Evolutionary conservation across 2,113 vertebrate species (phyloP), one percentile per base, ranked within the genome.

Genomic region (Rana temporaria): DNA sequence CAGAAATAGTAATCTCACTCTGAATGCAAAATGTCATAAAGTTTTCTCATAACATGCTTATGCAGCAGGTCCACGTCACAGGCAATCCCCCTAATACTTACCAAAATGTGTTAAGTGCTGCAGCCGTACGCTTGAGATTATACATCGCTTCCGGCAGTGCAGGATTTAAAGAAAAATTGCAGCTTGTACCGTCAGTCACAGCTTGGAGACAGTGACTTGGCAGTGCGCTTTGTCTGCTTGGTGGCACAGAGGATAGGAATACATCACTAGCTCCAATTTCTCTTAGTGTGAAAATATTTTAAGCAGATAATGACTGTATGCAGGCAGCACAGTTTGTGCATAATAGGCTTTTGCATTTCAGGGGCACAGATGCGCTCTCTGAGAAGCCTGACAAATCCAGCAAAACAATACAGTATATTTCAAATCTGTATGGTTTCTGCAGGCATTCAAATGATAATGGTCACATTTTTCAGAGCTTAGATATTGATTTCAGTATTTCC

Each of bases 1-100:
- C 24, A 72, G 22, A 72, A 30, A 18, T 72, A 56, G 32, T 60
- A 42, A 12, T 74, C n/a, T 22, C 11, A 34, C 3, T 26, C 26
- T 62, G 59, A 60, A 75, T 60, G 17, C 7, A 12, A 42, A 60
- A 38, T 63, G 60, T 63, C 60, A 22, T 42, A 60, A 34, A 38
- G 20, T 75, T 7, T 42, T 19, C 6, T 34, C n/a, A 34, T 19
- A 38, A 74, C 26, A 56, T 75, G 32, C 56, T 42, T 62, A 62
- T 62, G 19, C 56, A 75, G 56, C 56, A 62, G 56, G 42, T 22
- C 19, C 32, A 4, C 57, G 14, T 62, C 56, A 62, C 20, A 22
- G 30, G 57, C 72, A 75, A 42, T 75, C 72, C 72, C 32, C 57
- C 34, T 62, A 60, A 60, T 73, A n/a, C 30, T 20, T 32, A 6